A percentile compares a stretch with the other conserved stretches of the same genome.
Conservation (phyloP, 2,797 vertebrate genomes). For the Peromyscus attwateri region DNA sequence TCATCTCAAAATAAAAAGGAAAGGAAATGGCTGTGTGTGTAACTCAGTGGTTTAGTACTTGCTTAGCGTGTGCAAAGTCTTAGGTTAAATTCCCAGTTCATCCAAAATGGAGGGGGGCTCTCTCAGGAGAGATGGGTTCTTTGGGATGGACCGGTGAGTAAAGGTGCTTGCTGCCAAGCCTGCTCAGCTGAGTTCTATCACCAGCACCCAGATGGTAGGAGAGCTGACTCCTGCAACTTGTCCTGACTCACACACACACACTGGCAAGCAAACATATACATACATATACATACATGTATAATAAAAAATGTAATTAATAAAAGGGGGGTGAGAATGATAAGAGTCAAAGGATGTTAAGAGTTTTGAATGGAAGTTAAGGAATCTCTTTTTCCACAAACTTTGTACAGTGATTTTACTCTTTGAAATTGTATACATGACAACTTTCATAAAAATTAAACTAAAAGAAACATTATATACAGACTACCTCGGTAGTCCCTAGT, state of each 20-base stretch:
- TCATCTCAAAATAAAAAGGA: not conserved
- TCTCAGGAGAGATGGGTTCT: not conserved
- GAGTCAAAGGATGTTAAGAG: slow-evolving; percentile 48
- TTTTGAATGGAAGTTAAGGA: slow-evolving; percentile 45
- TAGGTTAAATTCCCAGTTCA: not conserved
- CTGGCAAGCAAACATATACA: not conserved
- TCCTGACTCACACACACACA: not conserved
- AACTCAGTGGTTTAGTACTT: not conserved
- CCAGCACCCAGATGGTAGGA: not conserved
- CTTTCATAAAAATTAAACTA: slow-evolving; percentile 24
- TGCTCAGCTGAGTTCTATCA: not conserved
- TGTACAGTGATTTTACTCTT: slow-evolving; percentile 44
- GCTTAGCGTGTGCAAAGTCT: not conserved
- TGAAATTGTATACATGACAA: not conserved
- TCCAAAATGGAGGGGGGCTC: not conserved
- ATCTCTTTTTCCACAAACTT: not conserved
- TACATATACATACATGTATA: not conserved
- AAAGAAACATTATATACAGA: not conserved
- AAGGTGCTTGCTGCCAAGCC: no score
- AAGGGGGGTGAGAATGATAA: not conserved
- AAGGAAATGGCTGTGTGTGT: not conserved
- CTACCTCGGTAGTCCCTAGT: not conserved
- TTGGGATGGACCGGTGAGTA: not conserved
- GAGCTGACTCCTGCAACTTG: not conserved
- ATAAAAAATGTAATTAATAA: not conserved